Conservation (phyloP, 2,888 invertebrate genomes). For the Abrostola tripartita region DNA sequence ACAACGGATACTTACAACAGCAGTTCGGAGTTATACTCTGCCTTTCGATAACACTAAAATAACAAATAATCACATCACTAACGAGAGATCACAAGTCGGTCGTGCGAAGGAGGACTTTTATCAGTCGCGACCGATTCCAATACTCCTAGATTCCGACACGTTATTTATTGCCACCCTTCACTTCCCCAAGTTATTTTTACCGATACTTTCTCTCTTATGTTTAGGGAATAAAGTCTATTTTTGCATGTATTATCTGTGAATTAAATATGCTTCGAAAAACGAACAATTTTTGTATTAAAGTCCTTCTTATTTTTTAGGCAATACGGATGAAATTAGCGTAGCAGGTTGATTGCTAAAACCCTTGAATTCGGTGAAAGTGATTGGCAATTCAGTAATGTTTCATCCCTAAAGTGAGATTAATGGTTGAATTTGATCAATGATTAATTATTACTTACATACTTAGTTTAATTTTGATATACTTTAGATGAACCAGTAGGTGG, state of each 20-base stretch:
- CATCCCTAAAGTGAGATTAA: conserved; percentile 53
- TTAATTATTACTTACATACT: conserved; percentile 59
- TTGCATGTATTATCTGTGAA: conserved; percentile 7
- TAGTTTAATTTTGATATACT: conserved; percentile 25
- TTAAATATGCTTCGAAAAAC: conserved; percentile 22
- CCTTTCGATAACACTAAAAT: conserved; percentile 22
- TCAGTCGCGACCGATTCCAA: conserved; percentile 82
- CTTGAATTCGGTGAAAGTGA: conserved; percentile 56
- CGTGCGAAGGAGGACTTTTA: conserved; percentile 82
- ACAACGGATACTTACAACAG: no score
- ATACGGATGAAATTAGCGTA: conserved; percentile 35
- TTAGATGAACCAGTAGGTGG: conserved; percentile 36
- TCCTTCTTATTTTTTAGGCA: conserved; percentile 21
- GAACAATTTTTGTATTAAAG: conserved; percentile 30
- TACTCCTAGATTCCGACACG: conserved; percentile 78
- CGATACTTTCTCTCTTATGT: conserved; percentile 18
- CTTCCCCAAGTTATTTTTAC: conserved; percentile 34
- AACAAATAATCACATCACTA: conserved; percentile 61
- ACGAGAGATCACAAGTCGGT: conserved; percentile 73
- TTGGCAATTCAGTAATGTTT: conserved; percentile 66
- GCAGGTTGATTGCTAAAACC: conserved; percentile 28
- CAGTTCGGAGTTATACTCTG: not conserved
- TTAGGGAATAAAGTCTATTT: conserved; percentile 24
- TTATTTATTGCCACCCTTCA: conserved; percentile 83
- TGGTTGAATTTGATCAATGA: conserved; percentile 58